Evolutionary conservation across 2,888 invertebrate species (phyloP), one percentile per base, ranked within the genome.

Genomic region (Drosophila ustulata): DNA sequence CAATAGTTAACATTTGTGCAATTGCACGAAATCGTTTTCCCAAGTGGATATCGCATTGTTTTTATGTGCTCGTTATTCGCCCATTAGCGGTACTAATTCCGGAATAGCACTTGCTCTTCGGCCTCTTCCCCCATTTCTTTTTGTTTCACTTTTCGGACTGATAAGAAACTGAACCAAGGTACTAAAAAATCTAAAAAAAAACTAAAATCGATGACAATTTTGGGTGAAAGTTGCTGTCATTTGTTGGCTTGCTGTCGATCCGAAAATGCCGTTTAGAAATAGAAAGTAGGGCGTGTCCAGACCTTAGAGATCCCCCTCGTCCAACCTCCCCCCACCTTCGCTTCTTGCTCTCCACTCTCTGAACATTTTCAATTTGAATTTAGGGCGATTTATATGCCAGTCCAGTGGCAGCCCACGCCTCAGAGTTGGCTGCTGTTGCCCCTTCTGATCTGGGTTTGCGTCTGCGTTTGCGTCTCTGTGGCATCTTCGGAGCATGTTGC

Each of bases 221-320:
- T 66, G 66, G 84, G 85, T 75, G 89, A 85, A 85, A 88, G 88
- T 86, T 80, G 58, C 39, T 64, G 57, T 53, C 47, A 26, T 26
- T 49, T 66, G 45, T 46, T 62, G 30, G 6, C 7, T 1, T 7
- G 6, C 7, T 30, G 64, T 52, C 49, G 46, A 37, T 34, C 34
- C 25, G 32, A 49, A 71, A 66, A 70, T 78, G 67, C 56, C 65
- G 66, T 75, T 86, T 88, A 82, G 83, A 82, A 78, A 82, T 78
- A 86, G 84, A 85, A 85, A 85, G 86, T 88, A 70, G 81, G 88
- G 88, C 81, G 88, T 73, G 87, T 59, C 71, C 51, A 57, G 63
- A 46, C 59, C 59, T 18, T n/a, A 39, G 18, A 26, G 59, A 51
- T 45, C 47, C 37, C 61, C 41, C 28, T 30, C 8, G 11, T n/a